phyloP scores from a whole-genome alignment of 2,797 vertebrate genomes.

The Lagorchestes hirsutus region DNA sequence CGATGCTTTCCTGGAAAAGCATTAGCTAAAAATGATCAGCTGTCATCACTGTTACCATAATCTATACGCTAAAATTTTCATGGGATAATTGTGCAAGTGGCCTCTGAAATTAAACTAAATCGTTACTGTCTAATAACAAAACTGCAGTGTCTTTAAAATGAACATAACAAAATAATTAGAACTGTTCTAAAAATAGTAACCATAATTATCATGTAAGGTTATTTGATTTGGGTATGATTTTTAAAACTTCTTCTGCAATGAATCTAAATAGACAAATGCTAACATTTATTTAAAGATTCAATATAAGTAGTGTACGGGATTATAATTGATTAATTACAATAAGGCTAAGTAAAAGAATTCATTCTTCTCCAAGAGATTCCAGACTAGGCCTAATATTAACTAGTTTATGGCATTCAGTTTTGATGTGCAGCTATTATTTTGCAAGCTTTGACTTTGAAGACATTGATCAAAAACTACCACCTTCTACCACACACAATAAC shows the following conservation, averaged over 20 bases:
- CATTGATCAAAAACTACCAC: conserved; percentile 82
- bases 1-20: conserved; percentile 24
- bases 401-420: conserved; percentile 66
- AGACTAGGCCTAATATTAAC: conserved; percentile 56
- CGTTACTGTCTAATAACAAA: conserved; percentile 17
- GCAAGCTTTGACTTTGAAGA: conserved; percentile 83
- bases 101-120: conserved; percentile 31
- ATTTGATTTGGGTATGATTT: conserved; percentile 43
- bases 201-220: conserved; percentile 1
- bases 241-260: conserved; percentile 52
- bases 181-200: conserved; percentile 15
- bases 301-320: not conserved
- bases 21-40: not conserved
- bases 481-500: conserved; percentile 77
- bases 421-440: conserved; percentile 83
- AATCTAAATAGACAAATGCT: conserved; percentile 59
- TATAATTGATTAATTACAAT: conserved; percentile 69
- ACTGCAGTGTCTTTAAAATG: conserved; percentile 19
- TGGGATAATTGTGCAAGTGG: conserved; percentile 16
- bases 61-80: conserved; percentile 21
- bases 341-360: conserved; percentile 56
- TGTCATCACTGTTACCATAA: conserved; percentile 19
- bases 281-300: conserved; percentile 32
- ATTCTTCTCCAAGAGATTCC: conserved; percentile 61
- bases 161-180: not conserved